These are phyloP conservation scores for Narcine bancroftii DNA, from an alignment of 2,113 vertebrate species.

Conservation along the genomic window DNA sequence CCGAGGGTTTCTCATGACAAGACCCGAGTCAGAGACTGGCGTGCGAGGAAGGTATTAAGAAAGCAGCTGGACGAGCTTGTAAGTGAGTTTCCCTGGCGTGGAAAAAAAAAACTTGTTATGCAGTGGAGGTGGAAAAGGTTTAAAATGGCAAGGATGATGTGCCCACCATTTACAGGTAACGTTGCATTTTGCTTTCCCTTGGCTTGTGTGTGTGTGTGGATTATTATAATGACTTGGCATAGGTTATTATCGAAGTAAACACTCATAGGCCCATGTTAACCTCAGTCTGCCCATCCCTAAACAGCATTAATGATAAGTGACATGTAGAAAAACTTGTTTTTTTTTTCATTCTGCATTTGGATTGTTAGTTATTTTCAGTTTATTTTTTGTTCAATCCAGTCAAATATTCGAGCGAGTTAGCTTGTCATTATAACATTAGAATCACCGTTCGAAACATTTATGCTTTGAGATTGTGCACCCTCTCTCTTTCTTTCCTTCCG, in stretches of 20 bases:
- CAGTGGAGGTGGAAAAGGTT: constrained; percentile 27
- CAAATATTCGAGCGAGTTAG: not conserved
- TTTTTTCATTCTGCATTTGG: not conserved
- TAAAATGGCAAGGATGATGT: constrained; percentile 29
- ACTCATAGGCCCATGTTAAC: not conserved
- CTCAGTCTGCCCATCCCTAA: constrained; percentile 5
- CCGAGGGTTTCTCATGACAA: not conserved
- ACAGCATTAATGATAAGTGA: not conserved
- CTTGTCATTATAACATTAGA: not conserved
- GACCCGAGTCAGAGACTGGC: not conserved
- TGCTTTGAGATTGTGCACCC: constrained; percentile 18
- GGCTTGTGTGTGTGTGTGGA: not conserved
- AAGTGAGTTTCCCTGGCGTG: not conserved
- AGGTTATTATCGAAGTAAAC: not conserved
- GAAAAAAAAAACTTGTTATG: not conserved
- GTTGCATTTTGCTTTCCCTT: not conserved
- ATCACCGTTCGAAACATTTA: not conserved
- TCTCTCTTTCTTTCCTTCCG: too few relatives aligned
- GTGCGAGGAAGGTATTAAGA: not conserved
- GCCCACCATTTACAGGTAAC: constrained; percentile 31
- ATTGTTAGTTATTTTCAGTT: not conserved
- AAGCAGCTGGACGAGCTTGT: not conserved
- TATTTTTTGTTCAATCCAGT: not conserved
- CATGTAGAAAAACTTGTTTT: constrained; percentile 18
- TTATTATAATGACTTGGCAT: not conserved